Base-by-base conservation (phyloP, 2,888 invertebrate genomes). In the Lymantria monacha region DNA sequence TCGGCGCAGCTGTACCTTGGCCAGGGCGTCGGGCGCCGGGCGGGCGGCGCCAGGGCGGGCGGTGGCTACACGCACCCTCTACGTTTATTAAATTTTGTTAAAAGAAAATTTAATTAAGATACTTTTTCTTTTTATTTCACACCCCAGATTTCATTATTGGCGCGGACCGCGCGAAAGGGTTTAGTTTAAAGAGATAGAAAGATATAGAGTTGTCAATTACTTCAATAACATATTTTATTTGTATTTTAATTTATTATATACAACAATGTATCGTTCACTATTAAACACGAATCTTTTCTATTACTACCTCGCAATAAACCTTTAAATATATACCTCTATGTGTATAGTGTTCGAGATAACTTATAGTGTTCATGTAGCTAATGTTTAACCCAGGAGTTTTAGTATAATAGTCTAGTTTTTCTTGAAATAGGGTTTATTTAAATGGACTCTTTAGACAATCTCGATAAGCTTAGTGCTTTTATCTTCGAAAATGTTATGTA, bases 41-140 rank as follows among this genome's bases (percentile, higher is more conserved):
- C 44, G 48, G 50, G 44, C 0, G 13, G 49, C n/a, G 47, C 22
- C 10, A 15, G 47, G 57, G 57, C 48, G 53, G 48, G 48, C 43
- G 43, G 53, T 42, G 53, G 55, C 60, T 52, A 51, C 69, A 70
- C 72, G 68, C 65, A 53, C 76, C 75, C 76, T 69, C 76, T 64
- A 70, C 83, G 82, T 80, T 89, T 88, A 91, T 90, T 90, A 89
- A 88, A 90, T 90, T 85, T 85, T 73, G 71, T 81, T 76, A 81
- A 88, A 89, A 88, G 88, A 88, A 91, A 88, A 91, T 90, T 88
- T 90, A 90, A 91, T 91, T 91, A 91, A 90, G 87, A 86, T 82
- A 83, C 81, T 85, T 88, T 82, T 87, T 84, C 82, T 86, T 87
- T 88, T 89, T 87, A 87, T 86, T 88, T 88, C 85, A 87, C 89